Evolutionary conservation across 1,140 invertebrate species (phyloP).

Genomic region (Ips typographus): DNA sequence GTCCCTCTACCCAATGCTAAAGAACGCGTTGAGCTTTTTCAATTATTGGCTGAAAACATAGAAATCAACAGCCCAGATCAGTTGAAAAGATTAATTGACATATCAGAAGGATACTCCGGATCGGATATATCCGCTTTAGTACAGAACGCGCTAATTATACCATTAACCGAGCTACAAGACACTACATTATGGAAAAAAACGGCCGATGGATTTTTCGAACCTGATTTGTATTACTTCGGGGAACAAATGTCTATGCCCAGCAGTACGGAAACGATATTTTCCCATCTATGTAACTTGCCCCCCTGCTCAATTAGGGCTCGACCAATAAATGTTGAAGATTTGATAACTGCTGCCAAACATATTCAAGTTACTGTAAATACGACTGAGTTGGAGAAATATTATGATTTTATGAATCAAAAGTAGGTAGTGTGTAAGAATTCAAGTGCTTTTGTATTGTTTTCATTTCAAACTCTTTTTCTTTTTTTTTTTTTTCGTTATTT

Average conservation of each 20-base stretch:
- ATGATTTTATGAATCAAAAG: constrained; percentile 33
- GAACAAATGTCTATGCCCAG: constrained; percentile 21
- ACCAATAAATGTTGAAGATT: constrained; percentile 36
- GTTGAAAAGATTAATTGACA: constrained; percentile 53
- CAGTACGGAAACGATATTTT: constrained; percentile 19
- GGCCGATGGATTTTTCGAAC: constrained; percentile 41
- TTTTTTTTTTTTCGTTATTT: too few species aligned
- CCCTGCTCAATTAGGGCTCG: constrained; percentile 37
- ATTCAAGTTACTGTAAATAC: constrained; percentile 38
- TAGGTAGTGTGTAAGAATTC: not conserved
- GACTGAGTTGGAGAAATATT: constrained; percentile 42
- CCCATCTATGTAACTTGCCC: constrained; percentile 38
- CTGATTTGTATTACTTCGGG: constrained; percentile 18
- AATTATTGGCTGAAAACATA: constrained; percentile 39
- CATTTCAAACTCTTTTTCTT: too few species aligned
- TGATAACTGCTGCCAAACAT: constrained; percentile 38
- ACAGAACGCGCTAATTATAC: constrained; percentile 56
- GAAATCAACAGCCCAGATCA: constrained; percentile 19
- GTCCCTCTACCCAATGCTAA: constrained; percentile 58
- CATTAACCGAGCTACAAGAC: constrained; percentile 54
- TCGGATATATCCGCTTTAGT: constrained; percentile 59
- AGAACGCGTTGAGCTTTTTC: constrained; percentile 41
- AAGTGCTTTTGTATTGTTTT: too few species aligned
- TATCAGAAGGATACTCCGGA: constrained; percentile 59
- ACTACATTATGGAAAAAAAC: constrained; percentile 47